phyloP scores from a whole-genome alignment of 1,140 invertebrate genomes.

The Ostrea edulis region DNA sequence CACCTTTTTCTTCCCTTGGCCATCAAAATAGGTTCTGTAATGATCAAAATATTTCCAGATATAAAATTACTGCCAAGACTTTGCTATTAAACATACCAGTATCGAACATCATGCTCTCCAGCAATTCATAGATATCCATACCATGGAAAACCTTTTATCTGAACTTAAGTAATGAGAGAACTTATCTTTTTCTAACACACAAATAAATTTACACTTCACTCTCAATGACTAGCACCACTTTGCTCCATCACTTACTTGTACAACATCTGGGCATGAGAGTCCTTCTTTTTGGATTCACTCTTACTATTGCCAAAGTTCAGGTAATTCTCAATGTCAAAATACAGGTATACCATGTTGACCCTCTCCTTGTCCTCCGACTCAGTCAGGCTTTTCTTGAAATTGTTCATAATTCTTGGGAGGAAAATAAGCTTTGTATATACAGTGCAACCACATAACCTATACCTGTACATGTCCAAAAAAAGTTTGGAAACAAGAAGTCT shows the following conservation, averaged over 20 bases:
- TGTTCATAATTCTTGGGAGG: conserved; percentile 73
- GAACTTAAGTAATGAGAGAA: too few relatives aligned
- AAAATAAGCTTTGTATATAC: background rate
- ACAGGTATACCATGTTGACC: conserved; percentile 72
- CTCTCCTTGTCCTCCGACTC: conserved; percentile 74
- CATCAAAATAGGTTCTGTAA: conserved; percentile 74
- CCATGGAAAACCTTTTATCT: too few relatives aligned
- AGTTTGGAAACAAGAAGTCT: too few relatives aligned
- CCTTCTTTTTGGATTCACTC: conserved; percentile 69
- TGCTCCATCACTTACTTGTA: conserved; percentile 69
- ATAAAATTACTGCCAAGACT: too few relatives aligned
- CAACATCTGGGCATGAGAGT: conserved; percentile 69
- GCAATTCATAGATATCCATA: too few relatives aligned
- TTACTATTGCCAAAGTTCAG: conserved; percentile 64
- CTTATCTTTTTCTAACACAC: too few relatives aligned
- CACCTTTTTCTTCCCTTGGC: conserved; percentile 69
- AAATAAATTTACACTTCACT: too few relatives aligned
- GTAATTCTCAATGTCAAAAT: conserved; percentile 75
- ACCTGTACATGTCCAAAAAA: too few relatives aligned
- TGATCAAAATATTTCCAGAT: background rate
- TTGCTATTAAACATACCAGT: too few relatives aligned
- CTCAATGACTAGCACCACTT: too few relatives aligned
- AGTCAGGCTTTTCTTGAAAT: conserved; percentile 76
- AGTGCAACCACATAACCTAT: background rate
- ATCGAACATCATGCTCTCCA: too few relatives aligned